phyloP scores from a whole-genome alignment of 2,888 invertebrate species.

The Drosophila gaucha region DNA sequence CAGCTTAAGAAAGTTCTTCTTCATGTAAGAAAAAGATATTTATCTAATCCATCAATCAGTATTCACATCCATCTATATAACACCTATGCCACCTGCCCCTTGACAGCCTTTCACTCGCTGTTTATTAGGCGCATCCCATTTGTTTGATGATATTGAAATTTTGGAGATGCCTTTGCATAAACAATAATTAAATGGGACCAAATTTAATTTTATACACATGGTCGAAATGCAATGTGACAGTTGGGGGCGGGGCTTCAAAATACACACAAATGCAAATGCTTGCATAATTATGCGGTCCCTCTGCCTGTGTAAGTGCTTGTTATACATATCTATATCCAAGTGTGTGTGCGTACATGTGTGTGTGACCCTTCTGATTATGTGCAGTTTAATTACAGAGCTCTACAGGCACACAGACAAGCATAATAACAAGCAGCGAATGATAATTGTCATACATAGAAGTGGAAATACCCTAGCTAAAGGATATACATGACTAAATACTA shows the following conservation, averaged over 20 bases:
- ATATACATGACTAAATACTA: too few relatives aligned
- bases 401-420: conserved; percentile 61
- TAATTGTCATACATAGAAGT: conserved; percentile 3
- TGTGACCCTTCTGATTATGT: conserved; percentile 62
- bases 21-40: too few relatives aligned
- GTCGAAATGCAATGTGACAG: conserved; percentile 66
- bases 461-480: conserved; percentile 29
- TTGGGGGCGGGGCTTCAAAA: conserved; percentile 44
- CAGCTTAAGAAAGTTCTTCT: too few relatives aligned
- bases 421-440: conserved; percentile 40
- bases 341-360: conserved; percentile 8
- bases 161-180: conserved; percentile 54
- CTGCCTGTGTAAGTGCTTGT: conserved; percentile 12
- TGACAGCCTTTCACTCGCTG: not conserved
- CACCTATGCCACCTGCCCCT: too few relatives aligned
- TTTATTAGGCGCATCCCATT: conserved; percentile 49
- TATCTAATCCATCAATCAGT: too few relatives aligned
- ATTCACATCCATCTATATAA: too few relatives aligned
- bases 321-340: conserved; percentile 16
- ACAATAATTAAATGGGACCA: conserved; percentile 80
- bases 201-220: conserved; percentile 71
- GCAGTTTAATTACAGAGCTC: conserved; percentile 74
- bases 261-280: conserved; percentile 40
- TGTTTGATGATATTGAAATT: conserved; percentile 43
- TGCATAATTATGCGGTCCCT: conserved; percentile 67